Evolutionary conservation across 1,140 invertebrate genomes (phyloP).

Genomic region (Chironomus tepperi): DNA sequence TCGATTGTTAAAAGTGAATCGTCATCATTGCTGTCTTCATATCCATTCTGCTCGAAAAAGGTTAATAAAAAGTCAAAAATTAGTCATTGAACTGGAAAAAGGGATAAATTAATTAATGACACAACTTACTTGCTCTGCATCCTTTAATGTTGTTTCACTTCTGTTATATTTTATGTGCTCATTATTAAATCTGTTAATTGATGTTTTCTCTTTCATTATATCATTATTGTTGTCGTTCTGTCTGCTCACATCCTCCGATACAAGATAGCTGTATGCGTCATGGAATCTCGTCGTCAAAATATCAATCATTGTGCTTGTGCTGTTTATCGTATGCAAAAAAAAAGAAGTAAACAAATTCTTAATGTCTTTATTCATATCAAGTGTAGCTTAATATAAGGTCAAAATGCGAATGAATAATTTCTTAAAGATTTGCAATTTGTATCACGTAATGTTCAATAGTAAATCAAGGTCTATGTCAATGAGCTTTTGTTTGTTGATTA

Average conservation of each 20-base stretch:
- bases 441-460: not conserved
- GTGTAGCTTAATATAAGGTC: not conserved
- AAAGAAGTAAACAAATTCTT: not conserved
- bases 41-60: too few relatives aligned
- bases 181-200: constrained; percentile 34
- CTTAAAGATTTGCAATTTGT: not conserved
- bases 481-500: not conserved
- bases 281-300: constrained; percentile 46
- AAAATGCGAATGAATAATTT: not conserved
- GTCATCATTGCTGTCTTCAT: not conserved
- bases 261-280: constrained; percentile 47
- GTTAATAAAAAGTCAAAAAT: too few relatives aligned
- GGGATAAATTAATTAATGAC: not conserved
- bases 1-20: not conserved
- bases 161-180: constrained; percentile 27
- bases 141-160: constrained; percentile 26
- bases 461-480: not conserved
- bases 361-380: not conserved
- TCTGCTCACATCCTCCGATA: constrained; percentile 37
- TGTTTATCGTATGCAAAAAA: constrained; percentile 30
- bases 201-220: constrained; percentile 37
- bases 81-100: too few relatives aligned
- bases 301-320: constrained; percentile 50
- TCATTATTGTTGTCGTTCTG: constrained; percentile 36
- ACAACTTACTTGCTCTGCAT: not conserved